A percentile compares a stretch with the other conserved stretches of the same genome.
Evolutionary conservation across 2,888 invertebrate species (phyloP).

Genomic region (Tenthredo amoena): DNA sequence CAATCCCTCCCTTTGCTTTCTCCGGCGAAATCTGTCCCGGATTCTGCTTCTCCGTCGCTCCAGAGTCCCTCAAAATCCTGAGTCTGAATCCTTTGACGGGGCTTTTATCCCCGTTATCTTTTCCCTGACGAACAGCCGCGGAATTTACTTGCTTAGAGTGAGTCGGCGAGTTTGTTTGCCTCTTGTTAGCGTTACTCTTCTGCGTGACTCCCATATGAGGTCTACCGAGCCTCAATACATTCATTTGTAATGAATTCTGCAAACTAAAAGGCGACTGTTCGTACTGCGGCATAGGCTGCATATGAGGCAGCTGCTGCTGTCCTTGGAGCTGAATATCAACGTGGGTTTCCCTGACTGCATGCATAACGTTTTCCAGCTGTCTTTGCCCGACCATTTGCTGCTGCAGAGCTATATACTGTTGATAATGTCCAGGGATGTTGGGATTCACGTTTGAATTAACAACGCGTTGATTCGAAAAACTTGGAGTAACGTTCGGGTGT

Average conservation of each 20-base stretch:
- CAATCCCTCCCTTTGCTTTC: slow-evolving; percentile 55
- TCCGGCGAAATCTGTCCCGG: slow-evolving; percentile 52
- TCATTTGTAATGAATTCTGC: slow-evolving; percentile 58
- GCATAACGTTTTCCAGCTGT: slow-evolving; percentile 64
- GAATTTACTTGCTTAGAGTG: slow-evolving; percentile 60
- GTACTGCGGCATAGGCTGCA: slow-evolving; percentile 59
- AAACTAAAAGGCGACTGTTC: slow-evolving; percentile 58
- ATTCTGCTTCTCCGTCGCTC: slow-evolving; percentile 53
- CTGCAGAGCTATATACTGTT: slow-evolving; percentile 57
- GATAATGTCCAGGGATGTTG: slow-evolving; percentile 60
- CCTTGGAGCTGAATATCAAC: slow-evolving; percentile 50
- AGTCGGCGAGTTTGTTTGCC: slow-evolving; percentile 65
- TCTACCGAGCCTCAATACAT: slow-evolving; percentile 59
- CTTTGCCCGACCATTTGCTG: slow-evolving; percentile 57
- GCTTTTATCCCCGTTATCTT: slow-evolving; percentile 59
- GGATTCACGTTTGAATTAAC: slow-evolving; percentile 61
- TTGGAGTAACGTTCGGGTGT: slow-evolving; percentile 60
- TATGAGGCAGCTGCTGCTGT: slow-evolving; percentile 61
- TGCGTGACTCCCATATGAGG: slow-evolving; percentile 65
- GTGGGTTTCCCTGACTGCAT: slow-evolving; percentile 57
- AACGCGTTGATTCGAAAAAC: background rate
- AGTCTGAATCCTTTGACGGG: slow-evolving; percentile 67
- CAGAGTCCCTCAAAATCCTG: slow-evolving; percentile 62
- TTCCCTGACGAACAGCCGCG: slow-evolving; percentile 59
- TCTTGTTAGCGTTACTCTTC: slow-evolving; percentile 65